These are phyloP conservation scores for Mallateleia sp. DNA, from an alignment of 2,888 invertebrate genomes.

Conservation along the genomic window DNA sequence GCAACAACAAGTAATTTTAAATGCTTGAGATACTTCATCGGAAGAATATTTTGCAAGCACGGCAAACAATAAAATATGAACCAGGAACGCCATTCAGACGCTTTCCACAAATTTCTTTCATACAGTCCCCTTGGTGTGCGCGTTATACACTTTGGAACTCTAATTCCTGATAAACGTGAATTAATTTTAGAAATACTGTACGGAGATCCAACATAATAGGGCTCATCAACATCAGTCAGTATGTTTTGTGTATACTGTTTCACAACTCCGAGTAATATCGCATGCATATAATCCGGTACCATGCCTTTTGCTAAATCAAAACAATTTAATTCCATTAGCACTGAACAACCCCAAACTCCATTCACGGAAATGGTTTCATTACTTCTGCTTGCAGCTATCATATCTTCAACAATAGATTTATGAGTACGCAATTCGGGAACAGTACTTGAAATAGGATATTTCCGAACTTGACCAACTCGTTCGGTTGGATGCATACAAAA, in stretches of 20 bases:
- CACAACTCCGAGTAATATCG: slow-evolving; percentile 58
- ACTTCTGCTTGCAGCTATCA: neutral
- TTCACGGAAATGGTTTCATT: slow-evolving; percentile 1
- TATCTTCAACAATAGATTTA: neutral
- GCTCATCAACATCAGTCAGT: neutral
- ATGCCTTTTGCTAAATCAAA: slow-evolving; percentile 73
- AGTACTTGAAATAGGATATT: slow-evolving; percentile 40
- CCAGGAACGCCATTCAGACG: slow-evolving; percentile 67
- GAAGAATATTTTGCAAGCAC: slow-evolving; percentile 41
- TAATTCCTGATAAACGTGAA: too few relatives aligned
- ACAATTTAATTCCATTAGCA: slow-evolving; percentile 50
- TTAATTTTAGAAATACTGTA: too few relatives aligned
- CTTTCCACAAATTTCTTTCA: slow-evolving; percentile 50
- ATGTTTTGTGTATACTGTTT: neutral
- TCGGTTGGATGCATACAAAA: slow-evolving; percentile 60
- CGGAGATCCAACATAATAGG: slow-evolving; percentile 67
- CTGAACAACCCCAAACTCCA: slow-evolving; percentile 52
- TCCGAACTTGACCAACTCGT: neutral
- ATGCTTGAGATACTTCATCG: slow-evolving; percentile 56
- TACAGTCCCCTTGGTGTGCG: neutral
- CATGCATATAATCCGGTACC: slow-evolving; percentile 76
- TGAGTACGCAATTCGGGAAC: slow-evolving; percentile 30
- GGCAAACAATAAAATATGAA: slow-evolving; percentile 52
- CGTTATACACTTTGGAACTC: slow-evolving; percentile 56
- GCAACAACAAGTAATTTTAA: slow-evolving; percentile 47